Conservation (phyloP, 2,888 invertebrate genomes). For the Hylaea fasciaria region DNA sequence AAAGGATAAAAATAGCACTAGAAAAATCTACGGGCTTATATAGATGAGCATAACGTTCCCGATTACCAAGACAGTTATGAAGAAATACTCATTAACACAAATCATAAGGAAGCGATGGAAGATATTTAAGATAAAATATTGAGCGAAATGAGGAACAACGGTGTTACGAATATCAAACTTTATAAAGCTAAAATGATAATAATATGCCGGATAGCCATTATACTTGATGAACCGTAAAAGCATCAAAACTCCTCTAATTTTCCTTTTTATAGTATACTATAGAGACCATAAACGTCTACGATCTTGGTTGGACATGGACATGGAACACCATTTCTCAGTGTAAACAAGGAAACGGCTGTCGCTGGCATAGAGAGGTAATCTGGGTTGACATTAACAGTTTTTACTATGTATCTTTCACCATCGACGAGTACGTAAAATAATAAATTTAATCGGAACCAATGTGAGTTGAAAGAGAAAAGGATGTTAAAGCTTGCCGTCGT, state of each 20-base stretch:
- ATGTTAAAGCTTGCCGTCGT: slow-evolving; percentile 5
- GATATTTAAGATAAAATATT: slow-evolving; percentile 9
- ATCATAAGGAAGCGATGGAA: slow-evolving; percentile 17
- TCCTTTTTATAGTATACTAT: slow-evolving; percentile 47
- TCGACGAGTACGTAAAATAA: too few relatives aligned
- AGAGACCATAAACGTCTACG: slow-evolving; percentile 38
- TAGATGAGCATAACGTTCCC: not conserved
- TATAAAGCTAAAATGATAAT: slow-evolving; percentile 31
- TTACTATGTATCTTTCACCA: slow-evolving; percentile 66
- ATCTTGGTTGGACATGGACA: slow-evolving; percentile 29
- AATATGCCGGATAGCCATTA: slow-evolving; percentile 30
- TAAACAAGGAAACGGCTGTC: slow-evolving; percentile 67
- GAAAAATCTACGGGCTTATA: not conserved
- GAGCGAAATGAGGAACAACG: slow-evolving; percentile 14
- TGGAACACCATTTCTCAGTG: slow-evolving; percentile 49
- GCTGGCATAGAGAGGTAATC: slow-evolving; percentile 51
- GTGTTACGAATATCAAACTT: slow-evolving; percentile 15
- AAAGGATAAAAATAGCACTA: slow-evolving; percentile 6
- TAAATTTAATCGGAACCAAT: too few relatives aligned
- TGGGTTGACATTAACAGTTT: slow-evolving; percentile 69
- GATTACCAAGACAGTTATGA: not conserved
- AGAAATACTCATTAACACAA: slow-evolving; percentile 6
- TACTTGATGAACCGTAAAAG: slow-evolving; percentile 37
- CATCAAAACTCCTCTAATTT: slow-evolving; percentile 35
- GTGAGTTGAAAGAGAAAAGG: not conserved